Evolutionary conservation across 2,888 invertebrate genomes (phyloP).

Genomic region (Clostera curtula): DNA sequence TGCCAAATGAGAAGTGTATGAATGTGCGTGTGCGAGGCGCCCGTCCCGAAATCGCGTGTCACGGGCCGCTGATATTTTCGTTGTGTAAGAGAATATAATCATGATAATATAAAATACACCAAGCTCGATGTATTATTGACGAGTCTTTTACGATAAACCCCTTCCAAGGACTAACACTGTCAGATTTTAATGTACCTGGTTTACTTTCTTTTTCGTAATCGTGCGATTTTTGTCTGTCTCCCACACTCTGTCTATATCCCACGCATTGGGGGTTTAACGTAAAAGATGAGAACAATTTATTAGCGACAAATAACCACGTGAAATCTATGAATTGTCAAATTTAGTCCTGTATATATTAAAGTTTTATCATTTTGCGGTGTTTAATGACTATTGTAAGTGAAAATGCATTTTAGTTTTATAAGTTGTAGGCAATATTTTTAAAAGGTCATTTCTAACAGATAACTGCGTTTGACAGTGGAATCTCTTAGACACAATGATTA

Average conservation of each 20-base stretch:
- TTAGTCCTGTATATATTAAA: conserved; percentile 70
- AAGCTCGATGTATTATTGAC: conserved; percentile 55
- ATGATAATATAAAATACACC: conserved; percentile 64
- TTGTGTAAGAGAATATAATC: conserved; percentile 64
- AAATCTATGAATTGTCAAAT: conserved; percentile 60
- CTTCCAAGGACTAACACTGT: conserved; percentile 46
- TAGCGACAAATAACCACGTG: conserved; percentile 55
- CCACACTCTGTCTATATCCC: conserved; percentile 43
- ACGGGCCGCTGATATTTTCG: conserved; percentile 46
- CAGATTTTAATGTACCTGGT: conserved; percentile 33
- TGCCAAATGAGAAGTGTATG: conserved; percentile 61
- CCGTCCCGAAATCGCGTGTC: conserved; percentile 34
- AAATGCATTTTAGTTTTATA: conserved; percentile 74
- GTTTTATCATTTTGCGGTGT: conserved; percentile 66
- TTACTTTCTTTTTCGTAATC: conserved; percentile 32
- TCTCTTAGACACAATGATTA: conserved; percentile 71
- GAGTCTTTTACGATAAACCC: conserved; percentile 51
- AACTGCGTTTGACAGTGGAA: conserved; percentile 62
- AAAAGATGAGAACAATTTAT: conserved; percentile 42
- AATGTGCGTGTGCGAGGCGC: conserved; percentile 20
- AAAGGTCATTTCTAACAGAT: conserved; percentile 67
- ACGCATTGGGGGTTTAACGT: conserved; percentile 45
- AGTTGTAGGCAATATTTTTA: conserved; percentile 73
- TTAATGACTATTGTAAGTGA: conserved; percentile 64
- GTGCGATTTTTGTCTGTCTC: conserved; percentile 29